Evolutionary conservation across 2,797 vertebrate genomes (phyloP).

Genomic region (Agapornis canus): DNA sequence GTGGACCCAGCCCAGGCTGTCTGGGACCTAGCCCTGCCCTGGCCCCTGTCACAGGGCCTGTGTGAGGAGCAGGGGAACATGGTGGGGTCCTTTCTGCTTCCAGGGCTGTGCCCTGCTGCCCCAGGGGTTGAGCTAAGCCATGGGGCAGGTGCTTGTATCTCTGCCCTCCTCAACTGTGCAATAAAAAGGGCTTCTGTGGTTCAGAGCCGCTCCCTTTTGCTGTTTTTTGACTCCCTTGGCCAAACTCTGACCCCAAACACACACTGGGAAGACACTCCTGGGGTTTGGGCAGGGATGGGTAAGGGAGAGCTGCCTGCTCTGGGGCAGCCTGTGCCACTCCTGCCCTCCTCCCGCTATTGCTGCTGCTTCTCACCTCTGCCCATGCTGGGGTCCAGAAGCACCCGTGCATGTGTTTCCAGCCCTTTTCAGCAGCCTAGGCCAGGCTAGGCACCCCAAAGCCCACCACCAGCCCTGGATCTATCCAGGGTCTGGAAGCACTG

Average conservation of each 20-base stretch:
- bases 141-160: not conserved
- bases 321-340: not conserved
- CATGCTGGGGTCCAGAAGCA: not conserved
- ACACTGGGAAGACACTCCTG: not conserved
- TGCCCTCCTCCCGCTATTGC: not conserved
- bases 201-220: not conserved
- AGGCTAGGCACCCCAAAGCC: not conserved
- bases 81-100: not conserved
- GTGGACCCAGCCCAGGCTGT: not conserved
- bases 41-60: not conserved
- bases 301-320: not conserved
- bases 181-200: slow-evolving; percentile 20
- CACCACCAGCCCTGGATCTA: not conserved
- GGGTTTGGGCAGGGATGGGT: not conserved
- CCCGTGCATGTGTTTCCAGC: not conserved
- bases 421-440: not conserved
- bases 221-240: not conserved
- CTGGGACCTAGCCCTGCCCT: not conserved
- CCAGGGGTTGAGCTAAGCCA: not conserved
- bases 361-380: not conserved
- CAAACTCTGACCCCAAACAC: fast-evolving
- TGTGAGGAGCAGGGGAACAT: not conserved
- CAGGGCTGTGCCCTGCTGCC: fast-evolving
- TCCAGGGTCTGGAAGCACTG: fast-evolving
- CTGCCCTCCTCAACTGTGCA: not conserved